Percentiles rank a stretch among this genome's conserved stretches.
Evolutionary conservation across 2,888 invertebrate genomes (phyloP).

Genomic region (Mimumesa dahlbomi): DNA sequence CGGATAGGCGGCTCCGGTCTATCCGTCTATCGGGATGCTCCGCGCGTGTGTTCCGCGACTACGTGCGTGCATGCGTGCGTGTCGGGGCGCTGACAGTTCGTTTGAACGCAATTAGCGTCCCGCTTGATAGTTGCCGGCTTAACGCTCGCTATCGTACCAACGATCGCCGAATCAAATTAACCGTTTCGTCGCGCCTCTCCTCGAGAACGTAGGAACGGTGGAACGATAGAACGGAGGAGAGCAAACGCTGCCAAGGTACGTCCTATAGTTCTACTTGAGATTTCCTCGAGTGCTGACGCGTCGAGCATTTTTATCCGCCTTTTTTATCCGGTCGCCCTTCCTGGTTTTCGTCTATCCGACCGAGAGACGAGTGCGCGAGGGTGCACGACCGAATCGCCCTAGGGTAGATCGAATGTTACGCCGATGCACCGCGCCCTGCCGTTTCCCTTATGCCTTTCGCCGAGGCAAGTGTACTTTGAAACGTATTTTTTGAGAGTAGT

Average conservation of each 20-base stretch:
- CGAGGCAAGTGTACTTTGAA: too few relatives aligned
- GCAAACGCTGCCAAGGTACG: slow-evolving; percentile 17
- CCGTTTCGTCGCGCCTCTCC: slow-evolving; percentile 54
- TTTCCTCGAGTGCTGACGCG: not conserved
- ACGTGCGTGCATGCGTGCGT: slow-evolving; percentile 63
- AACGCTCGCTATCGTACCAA: slow-evolving; percentile 63
- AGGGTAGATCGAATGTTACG: slow-evolving; percentile 8
- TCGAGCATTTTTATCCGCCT: slow-evolving; percentile 11
- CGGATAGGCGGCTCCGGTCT: slow-evolving; percentile 18
- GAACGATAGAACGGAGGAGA: slow-evolving; percentile 2
- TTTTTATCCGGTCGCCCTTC: slow-evolving; percentile 1
- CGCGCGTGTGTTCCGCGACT: slow-evolving; percentile 15
- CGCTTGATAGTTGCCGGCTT: slow-evolving; percentile 69
- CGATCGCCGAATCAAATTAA: slow-evolving; percentile 71
- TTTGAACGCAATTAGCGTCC: slow-evolving; percentile 78
- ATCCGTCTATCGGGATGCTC: not conserved
- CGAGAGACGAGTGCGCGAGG: not conserved
- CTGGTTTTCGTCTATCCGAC: not conserved
- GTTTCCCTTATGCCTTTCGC: too few relatives aligned
- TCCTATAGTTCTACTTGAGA: too few relatives aligned
- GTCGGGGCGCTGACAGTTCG: slow-evolving; percentile 77
- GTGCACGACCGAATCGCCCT: not conserved
- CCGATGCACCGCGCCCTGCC: too few relatives aligned
- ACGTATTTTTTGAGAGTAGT: too few relatives aligned
- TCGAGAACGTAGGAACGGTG: not conserved